Evolutionary conservation across 2,113 vertebrate species (phyloP).

Genomic region (Lonchura striata): DNA sequence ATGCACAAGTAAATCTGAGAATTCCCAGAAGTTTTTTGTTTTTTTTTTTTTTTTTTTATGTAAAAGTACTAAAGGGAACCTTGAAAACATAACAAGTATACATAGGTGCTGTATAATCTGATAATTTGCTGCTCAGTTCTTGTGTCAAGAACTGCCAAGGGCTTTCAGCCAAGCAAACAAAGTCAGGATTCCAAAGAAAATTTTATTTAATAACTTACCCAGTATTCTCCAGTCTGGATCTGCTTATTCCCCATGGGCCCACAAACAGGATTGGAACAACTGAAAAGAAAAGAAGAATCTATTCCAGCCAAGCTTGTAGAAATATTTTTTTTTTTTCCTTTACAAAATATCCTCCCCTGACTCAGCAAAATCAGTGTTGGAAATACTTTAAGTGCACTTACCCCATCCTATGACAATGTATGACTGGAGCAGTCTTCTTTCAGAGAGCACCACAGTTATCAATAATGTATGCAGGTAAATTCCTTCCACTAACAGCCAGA

Average conservation of each 20-base stretch:
- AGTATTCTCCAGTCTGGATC: conserved; percentile 84
- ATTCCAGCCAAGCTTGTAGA: not conserved
- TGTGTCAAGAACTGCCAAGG: not conserved
- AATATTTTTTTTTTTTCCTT: not conserved
- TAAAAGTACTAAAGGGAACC: not conserved
- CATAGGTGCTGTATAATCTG: not conserved
- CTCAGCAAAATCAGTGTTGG: not conserved
- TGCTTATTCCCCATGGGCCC: conserved; percentile 83
- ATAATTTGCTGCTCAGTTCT: not conserved
- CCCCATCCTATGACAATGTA: conserved; percentile 93
- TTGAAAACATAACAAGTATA: not conserved
- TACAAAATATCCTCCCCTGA: not conserved
- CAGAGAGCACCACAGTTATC: conserved; percentile 84
- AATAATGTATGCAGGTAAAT: conserved; percentile 88
- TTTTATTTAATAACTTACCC: conserved; percentile 73
- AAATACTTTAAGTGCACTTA: conserved; percentile 57
- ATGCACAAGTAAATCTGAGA: not conserved
- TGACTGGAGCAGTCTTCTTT: conserved; percentile 81
- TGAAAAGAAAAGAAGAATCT: conserved; percentile 34
- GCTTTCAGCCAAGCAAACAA: not conserved
- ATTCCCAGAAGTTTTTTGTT: not conserved
- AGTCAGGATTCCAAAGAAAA: not conserved
- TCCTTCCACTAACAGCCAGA: conserved; percentile 94
- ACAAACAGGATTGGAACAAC: conserved; percentile 88
- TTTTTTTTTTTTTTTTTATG: not conserved